Evolutionary conservation across 2,113 vertebrate species (phyloP).

Genomic region (Dicerorhinus sumatrensis): DNA sequence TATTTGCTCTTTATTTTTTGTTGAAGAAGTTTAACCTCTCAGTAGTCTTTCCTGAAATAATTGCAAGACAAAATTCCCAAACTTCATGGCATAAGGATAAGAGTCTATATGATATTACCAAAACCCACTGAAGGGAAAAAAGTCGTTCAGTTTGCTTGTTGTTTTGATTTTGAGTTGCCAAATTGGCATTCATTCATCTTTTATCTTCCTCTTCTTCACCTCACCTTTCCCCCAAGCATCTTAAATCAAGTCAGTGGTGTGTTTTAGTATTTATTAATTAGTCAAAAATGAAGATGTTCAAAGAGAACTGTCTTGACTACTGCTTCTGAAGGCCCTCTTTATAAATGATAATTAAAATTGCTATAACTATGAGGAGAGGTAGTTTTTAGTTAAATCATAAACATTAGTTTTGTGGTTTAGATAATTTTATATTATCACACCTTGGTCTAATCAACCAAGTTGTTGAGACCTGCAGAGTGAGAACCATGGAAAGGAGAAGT

Average conservation of each 20-base stretch:
- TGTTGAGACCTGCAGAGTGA: background rate
- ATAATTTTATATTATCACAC: constrained; percentile 25
- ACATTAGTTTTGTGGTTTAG: constrained; percentile 21
- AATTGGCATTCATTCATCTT: background rate
- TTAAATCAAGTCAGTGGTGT: constrained; percentile 3
- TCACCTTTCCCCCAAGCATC: background rate
- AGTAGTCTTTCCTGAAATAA: constrained; percentile 43
- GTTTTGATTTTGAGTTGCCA: background rate
- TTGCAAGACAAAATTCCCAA: background rate
- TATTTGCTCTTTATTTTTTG: background rate
- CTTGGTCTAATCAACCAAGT: background rate
- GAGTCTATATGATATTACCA: background rate
- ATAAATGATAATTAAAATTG: constrained; percentile 43
- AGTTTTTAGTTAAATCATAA: constrained; percentile 49
- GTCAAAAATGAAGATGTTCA: background rate
- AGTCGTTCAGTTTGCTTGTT: background rate
- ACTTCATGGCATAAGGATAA: background rate
- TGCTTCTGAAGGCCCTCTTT: background rate
- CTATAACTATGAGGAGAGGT: background rate
- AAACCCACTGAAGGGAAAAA: background rate
- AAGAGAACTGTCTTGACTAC: background rate
- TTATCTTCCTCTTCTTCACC: background rate
- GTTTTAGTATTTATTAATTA: constrained; percentile 13
- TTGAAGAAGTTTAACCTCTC: background rate
- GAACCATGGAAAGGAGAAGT: constrained; percentile 15